A percentile compares a stretch with the other conserved stretches of the same genome.
Evolutionary conservation across 2,113 vertebrate species (phyloP).

Genomic region (Pterophyllum scalare): DNA sequence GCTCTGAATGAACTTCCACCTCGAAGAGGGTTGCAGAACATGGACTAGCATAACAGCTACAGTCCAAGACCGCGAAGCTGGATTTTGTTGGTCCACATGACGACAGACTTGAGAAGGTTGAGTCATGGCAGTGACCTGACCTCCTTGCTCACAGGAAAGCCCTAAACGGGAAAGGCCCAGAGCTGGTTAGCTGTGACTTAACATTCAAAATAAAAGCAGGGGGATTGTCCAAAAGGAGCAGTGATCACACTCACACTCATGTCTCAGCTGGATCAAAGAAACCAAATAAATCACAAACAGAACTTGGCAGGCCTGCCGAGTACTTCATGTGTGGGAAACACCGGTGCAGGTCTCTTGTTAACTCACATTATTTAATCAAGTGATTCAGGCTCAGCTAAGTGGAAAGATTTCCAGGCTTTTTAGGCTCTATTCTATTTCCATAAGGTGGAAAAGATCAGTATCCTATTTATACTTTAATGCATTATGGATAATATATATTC

Average conservation of each 20-base stretch:
- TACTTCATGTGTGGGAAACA: too few species aligned
- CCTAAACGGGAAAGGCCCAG: background rate
- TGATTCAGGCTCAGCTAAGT: too few species aligned
- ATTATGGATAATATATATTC: background rate
- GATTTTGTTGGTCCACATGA: background rate
- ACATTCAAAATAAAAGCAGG: too few species aligned
- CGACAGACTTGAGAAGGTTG: too few species aligned
- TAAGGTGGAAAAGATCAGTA: background rate
- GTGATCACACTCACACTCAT: too few species aligned
- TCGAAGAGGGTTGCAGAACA: background rate
- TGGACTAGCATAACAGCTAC: background rate
- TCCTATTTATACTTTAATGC: background rate
- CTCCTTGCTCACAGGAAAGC: background rate
- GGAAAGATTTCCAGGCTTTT: background rate
- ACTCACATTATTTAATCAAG: too few species aligned
- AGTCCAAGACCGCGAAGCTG: background rate
- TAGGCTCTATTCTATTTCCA: background rate
- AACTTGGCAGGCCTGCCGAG: too few species aligned
- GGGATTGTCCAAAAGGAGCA: too few species aligned
- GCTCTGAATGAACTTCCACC: background rate
- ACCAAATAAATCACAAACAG: too few species aligned
- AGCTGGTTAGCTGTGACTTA: too few species aligned
- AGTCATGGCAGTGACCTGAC: background rate
- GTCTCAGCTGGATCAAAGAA: too few species aligned
- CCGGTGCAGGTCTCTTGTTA: too few species aligned